Evolutionary conservation across 2,113 vertebrate species (phyloP).

Genomic region (Hemichromis elongatus): DNA sequence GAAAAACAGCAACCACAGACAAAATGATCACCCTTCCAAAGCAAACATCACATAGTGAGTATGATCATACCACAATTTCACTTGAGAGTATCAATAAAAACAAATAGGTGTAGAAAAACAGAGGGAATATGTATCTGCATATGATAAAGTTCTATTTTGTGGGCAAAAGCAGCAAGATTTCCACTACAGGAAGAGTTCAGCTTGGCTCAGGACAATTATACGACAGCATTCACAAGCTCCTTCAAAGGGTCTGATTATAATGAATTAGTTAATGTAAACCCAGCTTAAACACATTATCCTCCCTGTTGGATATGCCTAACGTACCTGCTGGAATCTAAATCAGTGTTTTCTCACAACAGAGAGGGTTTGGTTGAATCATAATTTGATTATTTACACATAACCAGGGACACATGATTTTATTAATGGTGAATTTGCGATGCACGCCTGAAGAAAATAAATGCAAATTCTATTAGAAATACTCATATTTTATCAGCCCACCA

Average conservation of each 20-base stretch:
- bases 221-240: background rate
- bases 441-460: background rate
- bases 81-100: background rate
- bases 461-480: slow-evolving; percentile 2
- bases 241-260: slow-evolving; percentile 18
- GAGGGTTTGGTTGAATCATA: background rate
- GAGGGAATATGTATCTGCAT: background rate
- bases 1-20: no score
- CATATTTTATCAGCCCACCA: background rate
- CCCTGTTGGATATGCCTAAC: background rate
- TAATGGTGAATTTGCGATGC: background rate
- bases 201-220: background rate
- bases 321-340: slow-evolving; percentile 38
- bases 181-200: background rate
- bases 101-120: background rate
- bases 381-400: slow-evolving; percentile 30
- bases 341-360: background rate
- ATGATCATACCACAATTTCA: no score
- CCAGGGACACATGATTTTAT: background rate
- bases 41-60: background rate
- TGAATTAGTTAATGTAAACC: slow-evolving; percentile 22
- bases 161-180: background rate
- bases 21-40: background rate
- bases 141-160: background rate
- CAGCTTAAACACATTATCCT: slow-evolving; percentile 3